Evolutionary conservation across 1,140 invertebrate species (phyloP), one percentile per base, ranked within the genome.

Genomic region (Aphelenchoides besseyi): DNA sequence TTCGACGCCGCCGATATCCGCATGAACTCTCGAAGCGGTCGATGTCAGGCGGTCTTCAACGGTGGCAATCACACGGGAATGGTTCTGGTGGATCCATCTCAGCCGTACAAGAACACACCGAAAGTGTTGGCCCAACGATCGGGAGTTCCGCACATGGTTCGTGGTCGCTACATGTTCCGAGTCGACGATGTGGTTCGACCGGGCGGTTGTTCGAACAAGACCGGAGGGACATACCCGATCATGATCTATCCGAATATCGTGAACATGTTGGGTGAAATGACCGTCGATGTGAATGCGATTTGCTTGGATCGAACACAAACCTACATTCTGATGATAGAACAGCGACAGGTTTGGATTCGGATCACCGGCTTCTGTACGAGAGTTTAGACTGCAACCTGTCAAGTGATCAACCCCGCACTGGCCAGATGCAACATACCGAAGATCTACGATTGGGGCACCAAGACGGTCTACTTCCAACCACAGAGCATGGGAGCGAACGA

Each of bases 211-310:
- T 84, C 82, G 0, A 83, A 83, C 74, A 84, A 84, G 59, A 83
- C 81, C 12, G 81, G 82, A 61, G 81, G 81, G 29, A 83, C 81
- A 41, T 83, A 77, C 61, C 82, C 83, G 0, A 81, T 85, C 71
- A 37, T 84, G 30, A 83, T 85, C 66, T 83, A 83, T 52, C 81
- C 81, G 18, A 82, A 83, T 55, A 83, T 84, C 52, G 81, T 83
- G n/a, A 83, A 83, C 74, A 83, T 84, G 81, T 69, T 83, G n/a
- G 81, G 81, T 62, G 81, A 83, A 53, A 83, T 83, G 81, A 79
- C 81, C 1, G 75, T 85, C 23, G 82, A 84, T 66, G 72, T 83
- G 36, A 83, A 83, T 63, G 81, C 79, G 2, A 74, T 82, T 37
- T 83, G 81, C 71, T 53, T 83, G 5, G 81, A 83, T 63, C 74